Base-by-base conservation (phyloP, 2,797 vertebrate genomes). In the Pangasius sanitwongsei region DNA sequence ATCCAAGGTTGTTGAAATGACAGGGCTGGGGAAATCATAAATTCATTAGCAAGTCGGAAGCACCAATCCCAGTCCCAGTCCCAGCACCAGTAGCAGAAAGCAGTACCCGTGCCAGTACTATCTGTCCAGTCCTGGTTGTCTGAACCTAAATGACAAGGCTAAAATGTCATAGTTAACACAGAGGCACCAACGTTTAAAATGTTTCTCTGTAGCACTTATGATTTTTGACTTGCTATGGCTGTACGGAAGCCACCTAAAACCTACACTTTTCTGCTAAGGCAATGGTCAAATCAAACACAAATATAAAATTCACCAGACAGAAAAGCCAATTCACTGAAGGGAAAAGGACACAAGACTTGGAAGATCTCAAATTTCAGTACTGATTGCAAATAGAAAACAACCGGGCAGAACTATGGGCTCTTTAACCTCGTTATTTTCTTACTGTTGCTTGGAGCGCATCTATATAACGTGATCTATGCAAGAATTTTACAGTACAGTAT, bases 1-100 rank as follows among this genome's bases (percentile, higher is more conserved):
- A 28, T 41, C 23, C 81, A 63, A 63, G 81, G 57, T 44, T 63
- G 81, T 61, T 63, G 57, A 83, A 85, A 48, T 34, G 65, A 53
- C 44, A 50, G 31, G 34, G 16, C 37, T 48, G 25, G 41, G 41
- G 41, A 83, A 67, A 84, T 83, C 23, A 61, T 31, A 61, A 25
- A 61, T 83, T 83, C 25, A 63, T 63, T 44, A 63, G 23, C 23
- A 44, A 63, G 6, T 34, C 44, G 53, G 50, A 55, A 57, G 20
- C 18, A 57, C 31, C 53, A 57, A 57, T 25, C 53, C 18, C n/a
- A 20, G 7, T 31, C 7, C 48, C 48, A 53, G 44, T 77, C 25
- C 11, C 41, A 75, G 69, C 2, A 41, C 41, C 11, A 75, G 4
- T 5, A 23, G 8, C 41, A n/a, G n/a, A n/a, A n/a, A n/a, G n/a